phyloP scores from a whole-genome alignment of 2,113 vertebrate genomes.

The Misgurnus anguillicaudatus region DNA sequence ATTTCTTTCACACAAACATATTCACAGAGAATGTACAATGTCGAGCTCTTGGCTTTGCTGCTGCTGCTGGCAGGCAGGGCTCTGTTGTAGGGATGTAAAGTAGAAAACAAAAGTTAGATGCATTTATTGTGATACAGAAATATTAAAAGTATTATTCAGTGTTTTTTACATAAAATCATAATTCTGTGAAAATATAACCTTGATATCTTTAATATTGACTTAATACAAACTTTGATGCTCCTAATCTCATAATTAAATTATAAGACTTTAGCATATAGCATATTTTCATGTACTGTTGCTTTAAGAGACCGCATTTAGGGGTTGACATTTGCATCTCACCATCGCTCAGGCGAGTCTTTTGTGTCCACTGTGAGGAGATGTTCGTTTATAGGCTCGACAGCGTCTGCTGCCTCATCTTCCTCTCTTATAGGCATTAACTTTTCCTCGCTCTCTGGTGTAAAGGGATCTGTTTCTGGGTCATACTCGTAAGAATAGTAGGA shows the following conservation, averaged over 20 bases:
- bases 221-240: too few species aligned
- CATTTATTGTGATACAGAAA: background rate
- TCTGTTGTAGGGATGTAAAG: conserved; percentile 21
- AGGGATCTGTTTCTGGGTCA: conserved; percentile 77
- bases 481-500: conserved; percentile 90
- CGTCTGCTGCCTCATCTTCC: conserved; percentile 52
- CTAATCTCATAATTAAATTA: too few species aligned
- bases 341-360: conserved; percentile 73
- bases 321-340: conserved; percentile 57
- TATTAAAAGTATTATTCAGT: too few species aligned
- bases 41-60: conserved; percentile 19
- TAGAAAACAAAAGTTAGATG: background rate
- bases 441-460: conserved; percentile 71
- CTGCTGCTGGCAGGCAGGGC: conserved; percentile 13
- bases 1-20: conserved; percentile 45
- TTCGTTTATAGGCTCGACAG: conserved; percentile 49
- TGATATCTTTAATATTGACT: too few species aligned
- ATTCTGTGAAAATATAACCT: too few species aligned
- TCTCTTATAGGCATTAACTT: conserved; percentile 62
- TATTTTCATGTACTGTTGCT: background rate
- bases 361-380: conserved; percentile 66
- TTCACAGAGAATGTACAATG: conserved; percentile 51
- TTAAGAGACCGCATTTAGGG: background rate
- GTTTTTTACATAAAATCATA: too few species aligned
- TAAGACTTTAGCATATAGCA: too few species aligned